Evolutionary conservation across 2,113 vertebrate genomes (phyloP), one percentile per base, ranked within the genome.

Genomic region (Pithys albifrons): DNA sequence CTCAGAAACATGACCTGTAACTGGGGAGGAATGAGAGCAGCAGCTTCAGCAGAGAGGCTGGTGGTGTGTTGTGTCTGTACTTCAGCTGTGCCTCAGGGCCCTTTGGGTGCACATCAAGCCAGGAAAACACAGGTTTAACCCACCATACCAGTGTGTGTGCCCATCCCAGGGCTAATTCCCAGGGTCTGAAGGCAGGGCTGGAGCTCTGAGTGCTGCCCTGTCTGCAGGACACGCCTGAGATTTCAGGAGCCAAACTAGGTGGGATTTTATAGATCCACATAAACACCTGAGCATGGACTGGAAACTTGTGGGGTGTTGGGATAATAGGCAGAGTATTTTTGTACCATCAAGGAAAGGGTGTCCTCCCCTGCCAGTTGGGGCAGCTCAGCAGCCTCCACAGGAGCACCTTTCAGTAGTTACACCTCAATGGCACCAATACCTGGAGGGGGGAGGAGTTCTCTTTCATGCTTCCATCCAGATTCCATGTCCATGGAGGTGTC

Each of bases 11-110:
- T 31, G 37, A 74, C 10, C 76, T 57, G 35, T 19, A 57, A 48
- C 14, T 28, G 69, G 13, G 72, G 61, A 77, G 73, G 73, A 43
- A 64, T 43, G 48, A 80, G 48, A 84, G 64, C 73, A 66, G 29
- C 22, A 23, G 3, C 41, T 89, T 24, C 39, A 52, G 1, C 43
- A 0, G 22, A 0, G 1, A 57, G 35, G 78, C 43, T 1, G 3
- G 3, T 4, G 19, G 20, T 2, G 0, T 2, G 16, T n/a, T n/a
- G 19, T 46, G 6, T 52, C 48, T 59, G 19, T 13, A 1, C 37
- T 57, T 84, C 43, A 72, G 74, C 74, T 41, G 67, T 24, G 51
- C 45, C 45, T 59, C 18, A 3, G 22, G 65, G 65, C 67, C 86
- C 45, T 39, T 49, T 7, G 49, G 48, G 24, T 55, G 64, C 25